Base-by-base conservation (phyloP, 2,113 vertebrate genomes). In the Chascanopsetta lugubris region DNA sequence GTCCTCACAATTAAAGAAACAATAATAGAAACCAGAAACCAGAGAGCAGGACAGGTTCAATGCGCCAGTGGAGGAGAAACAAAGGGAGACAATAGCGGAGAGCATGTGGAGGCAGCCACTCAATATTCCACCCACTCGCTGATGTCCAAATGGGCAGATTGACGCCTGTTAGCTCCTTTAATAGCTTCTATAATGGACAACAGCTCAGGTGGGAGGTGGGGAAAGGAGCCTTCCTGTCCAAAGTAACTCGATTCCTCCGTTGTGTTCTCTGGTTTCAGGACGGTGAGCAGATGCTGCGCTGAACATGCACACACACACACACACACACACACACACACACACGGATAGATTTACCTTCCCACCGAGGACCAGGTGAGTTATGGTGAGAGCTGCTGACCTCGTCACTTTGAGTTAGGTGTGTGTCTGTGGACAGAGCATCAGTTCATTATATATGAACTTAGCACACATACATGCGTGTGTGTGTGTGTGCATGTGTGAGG, bases 111-210 rank as follows among this genome's bases (percentile, higher is more conserved):
- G 69, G 70, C 72, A 66, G 74, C 77, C 72, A 65, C 82, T 88
- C 78, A 85, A 66, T 27, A 84, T 79, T 83, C 85, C 84, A 27
- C 87, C 86, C 75, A 87, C 87, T 83, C 68, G 5, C 69, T 71
- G 75, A 61, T 65, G 65, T 80, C 77, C 72, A 84, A 84, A 83
- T 86, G 75, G 84, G 58, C 66, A 65, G 84, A 89, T 84, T 84
- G 89, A 91, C 76, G 66, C 66, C 69, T 83, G 79, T 80, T 78
- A 83, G 74, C 67, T 75, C 55, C 81, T 75, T 69, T 86, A 85
- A 86, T 72, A 82, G 80, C 81, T 48, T 26, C 68, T 49, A 65
- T 87, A 87, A 88, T 87, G 77, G 84, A 77, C 17, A 29, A 0
- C 43, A 42, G 75, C 56, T 62, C 38, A 72, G 72, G 79, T 87